Conservation (phyloP, 2,113 vertebrate genomes). For the Poeciliopsis retropinna region DNA sequence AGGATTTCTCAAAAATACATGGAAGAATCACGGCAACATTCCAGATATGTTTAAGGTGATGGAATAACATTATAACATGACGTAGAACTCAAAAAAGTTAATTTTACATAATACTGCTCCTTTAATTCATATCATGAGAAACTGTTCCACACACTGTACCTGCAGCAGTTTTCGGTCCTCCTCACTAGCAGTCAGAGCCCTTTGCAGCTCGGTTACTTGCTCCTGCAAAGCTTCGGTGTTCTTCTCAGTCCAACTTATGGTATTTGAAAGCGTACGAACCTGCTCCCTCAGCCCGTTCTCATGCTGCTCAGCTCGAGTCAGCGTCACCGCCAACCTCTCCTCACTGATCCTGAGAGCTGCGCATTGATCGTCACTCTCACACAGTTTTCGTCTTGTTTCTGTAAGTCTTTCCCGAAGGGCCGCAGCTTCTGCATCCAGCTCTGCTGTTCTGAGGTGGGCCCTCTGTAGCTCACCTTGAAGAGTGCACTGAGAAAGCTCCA, state of each 20-base stretch:
- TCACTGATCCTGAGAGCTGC: constrained; percentile 65
- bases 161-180: constrained; percentile 80
- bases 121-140: not conserved
- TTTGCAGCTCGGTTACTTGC: constrained; percentile 76
- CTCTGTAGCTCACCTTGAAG: constrained; percentile 81
- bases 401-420: constrained; percentile 73
- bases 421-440: constrained; percentile 74
- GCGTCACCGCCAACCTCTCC: constrained; percentile 65
- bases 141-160: constrained; percentile 59
- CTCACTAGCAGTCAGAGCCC: constrained; percentile 75
- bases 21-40: no score
- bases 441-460: constrained; percentile 66
- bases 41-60: no score
- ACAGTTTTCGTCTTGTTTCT: constrained; percentile 72
- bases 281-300: constrained; percentile 79
- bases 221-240: constrained; percentile 73
- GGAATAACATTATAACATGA: no score
- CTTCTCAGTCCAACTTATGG: constrained; percentile 66
- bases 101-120: no score
- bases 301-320: constrained; percentile 75
- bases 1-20: no score
- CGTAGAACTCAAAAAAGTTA: no score
- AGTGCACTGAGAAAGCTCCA: constrained; percentile 74
- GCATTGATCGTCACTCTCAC: constrained; percentile 75
- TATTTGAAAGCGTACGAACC: constrained; percentile 71